phyloP scores from a whole-genome alignment of 2,797 vertebrate species.

The Parauchenoglanis punctatus region DNA sequence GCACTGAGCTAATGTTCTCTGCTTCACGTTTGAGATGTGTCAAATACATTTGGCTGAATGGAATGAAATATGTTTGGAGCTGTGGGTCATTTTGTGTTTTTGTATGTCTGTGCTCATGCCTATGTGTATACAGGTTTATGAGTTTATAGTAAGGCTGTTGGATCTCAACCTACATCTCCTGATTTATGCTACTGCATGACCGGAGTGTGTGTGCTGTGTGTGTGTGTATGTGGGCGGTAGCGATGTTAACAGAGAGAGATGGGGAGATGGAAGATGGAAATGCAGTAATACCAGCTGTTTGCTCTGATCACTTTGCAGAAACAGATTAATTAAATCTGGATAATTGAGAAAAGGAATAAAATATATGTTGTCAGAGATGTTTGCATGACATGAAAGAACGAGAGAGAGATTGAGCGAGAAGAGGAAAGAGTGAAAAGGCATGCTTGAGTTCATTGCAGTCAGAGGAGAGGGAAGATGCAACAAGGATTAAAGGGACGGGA shows the following conservation, averaged over 20 bases:
- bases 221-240: slow-evolving; percentile 48
- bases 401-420: slow-evolving; percentile 39
- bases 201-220: slow-evolving; percentile 57
- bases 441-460: slow-evolving; percentile 65
- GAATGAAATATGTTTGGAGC: slow-evolving; percentile 16
- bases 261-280: slow-evolving; percentile 54
- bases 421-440: slow-evolving; percentile 10
- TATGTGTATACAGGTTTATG: slow-evolving; percentile 46
- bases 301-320: slow-evolving; percentile 54
- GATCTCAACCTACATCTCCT: slow-evolving; percentile 64
- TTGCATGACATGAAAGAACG: slow-evolving; percentile 55
- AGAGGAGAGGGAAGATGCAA: slow-evolving; percentile 26
- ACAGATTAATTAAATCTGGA: slow-evolving; percentile 26
- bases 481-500: slow-evolving; percentile 29
- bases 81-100: slow-evolving; percentile 28
- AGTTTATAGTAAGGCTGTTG: slow-evolving; percentile 32
- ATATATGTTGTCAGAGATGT: slow-evolving; percentile 62
- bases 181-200: slow-evolving; percentile 82
- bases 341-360: slow-evolving; percentile 20
- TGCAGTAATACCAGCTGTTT: slow-evolving; percentile 69
- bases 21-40: slow-evolving; percentile 62
- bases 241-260: slow-evolving; percentile 59
- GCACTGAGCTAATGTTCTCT: slow-evolving; percentile 41
- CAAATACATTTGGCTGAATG: slow-evolving; percentile 31
- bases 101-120: slow-evolving; percentile 64